These are phyloP conservation scores for Brassicogethes aeneus DNA, from an alignment of 2,888 invertebrate genomes.

Conservation along the genomic window DNA sequence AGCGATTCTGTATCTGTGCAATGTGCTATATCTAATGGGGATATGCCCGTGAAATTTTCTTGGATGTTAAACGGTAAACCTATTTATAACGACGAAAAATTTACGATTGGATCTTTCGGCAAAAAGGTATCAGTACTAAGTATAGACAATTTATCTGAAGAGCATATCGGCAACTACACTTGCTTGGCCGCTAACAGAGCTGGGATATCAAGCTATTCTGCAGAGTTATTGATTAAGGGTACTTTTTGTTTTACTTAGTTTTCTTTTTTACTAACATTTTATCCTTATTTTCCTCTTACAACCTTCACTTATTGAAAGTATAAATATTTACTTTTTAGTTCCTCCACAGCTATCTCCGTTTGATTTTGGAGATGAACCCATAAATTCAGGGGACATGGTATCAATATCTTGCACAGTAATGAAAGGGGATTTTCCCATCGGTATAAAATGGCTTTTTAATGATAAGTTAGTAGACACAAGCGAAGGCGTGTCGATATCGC, in stretches of 20 bases:
- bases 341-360: slow-evolving; percentile 32
- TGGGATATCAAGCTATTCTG: slow-evolving; percentile 41
- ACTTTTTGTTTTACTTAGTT: slow-evolving; percentile 14
- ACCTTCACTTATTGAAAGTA: no score
- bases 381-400: slow-evolving; percentile 58
- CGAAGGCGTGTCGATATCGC: slow-evolving; percentile 41
- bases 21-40: slow-evolving; percentile 58
- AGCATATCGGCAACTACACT: slow-evolving; percentile 48
- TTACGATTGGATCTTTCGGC: slow-evolving; percentile 50
- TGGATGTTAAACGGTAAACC: slow-evolving; percentile 61
- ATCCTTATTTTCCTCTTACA: background rate
- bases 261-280: background rate
- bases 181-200: slow-evolving; percentile 46
- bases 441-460: slow-evolving; percentile 63
- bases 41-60: slow-evolving; percentile 63
- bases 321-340: no score
- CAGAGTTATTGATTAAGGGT: slow-evolving; percentile 48
- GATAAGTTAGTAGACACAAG: slow-evolving; percentile 50
- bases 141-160: slow-evolving; percentile 45
- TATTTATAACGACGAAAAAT: slow-evolving; percentile 43
- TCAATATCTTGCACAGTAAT: slow-evolving; percentile 56
- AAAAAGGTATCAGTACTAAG: slow-evolving; percentile 53
- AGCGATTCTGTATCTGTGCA: slow-evolving; percentile 47
- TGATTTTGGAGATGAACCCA: slow-evolving; percentile 39
- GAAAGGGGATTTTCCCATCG: slow-evolving; percentile 63